A percentile compares a stretch with the other conserved stretches of the same genome.
phyloP scores from a whole-genome alignment of 2,888 invertebrate genomes.

The Drosophila helvetica region DNA sequence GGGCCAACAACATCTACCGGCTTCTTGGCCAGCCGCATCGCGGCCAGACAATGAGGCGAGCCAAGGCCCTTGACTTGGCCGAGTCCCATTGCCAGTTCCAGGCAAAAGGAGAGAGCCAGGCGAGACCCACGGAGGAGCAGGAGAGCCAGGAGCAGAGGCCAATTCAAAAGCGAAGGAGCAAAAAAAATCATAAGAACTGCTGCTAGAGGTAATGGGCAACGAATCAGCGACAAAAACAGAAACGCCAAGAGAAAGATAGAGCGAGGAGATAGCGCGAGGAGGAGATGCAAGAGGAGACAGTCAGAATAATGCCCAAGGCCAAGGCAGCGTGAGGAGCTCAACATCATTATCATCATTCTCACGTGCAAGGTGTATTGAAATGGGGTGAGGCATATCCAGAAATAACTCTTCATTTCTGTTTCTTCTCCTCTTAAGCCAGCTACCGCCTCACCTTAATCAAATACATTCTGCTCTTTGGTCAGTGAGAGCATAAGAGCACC shows the following conservation, averaged over 20 bases:
- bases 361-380: background rate
- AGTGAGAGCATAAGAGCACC: background rate
- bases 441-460: background rate
- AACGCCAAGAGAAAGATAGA: slow-evolving; percentile 43
- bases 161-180: slow-evolving; percentile 26
- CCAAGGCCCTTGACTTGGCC: slow-evolving; percentile 70
- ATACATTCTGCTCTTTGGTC: background rate
- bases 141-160: slow-evolving; percentile 17
- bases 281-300: background rate
- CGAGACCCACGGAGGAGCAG: background rate
- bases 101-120: background rate
- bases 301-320: slow-evolving; percentile 58
- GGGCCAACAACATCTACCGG: slow-evolving; percentile 21
- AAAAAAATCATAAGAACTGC: slow-evolving; percentile 19
- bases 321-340: slow-evolving; percentile 44
- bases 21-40: slow-evolving; percentile 30
- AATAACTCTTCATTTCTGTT: background rate
- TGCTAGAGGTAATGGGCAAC: slow-evolving; percentile 47
- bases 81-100: slow-evolving; percentile 27
- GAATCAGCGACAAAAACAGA: slow-evolving; percentile 52
- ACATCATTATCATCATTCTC: slow-evolving; percentile 32
- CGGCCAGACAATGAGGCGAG: slow-evolving; percentile 76
- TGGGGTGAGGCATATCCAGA: background rate
- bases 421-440: background rate
- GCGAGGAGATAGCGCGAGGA: slow-evolving; percentile 26